These are phyloP conservation scores for Urocitellus parryii DNA, from an alignment of 2,113 vertebrate species.

Conservation along the genomic window DNA sequence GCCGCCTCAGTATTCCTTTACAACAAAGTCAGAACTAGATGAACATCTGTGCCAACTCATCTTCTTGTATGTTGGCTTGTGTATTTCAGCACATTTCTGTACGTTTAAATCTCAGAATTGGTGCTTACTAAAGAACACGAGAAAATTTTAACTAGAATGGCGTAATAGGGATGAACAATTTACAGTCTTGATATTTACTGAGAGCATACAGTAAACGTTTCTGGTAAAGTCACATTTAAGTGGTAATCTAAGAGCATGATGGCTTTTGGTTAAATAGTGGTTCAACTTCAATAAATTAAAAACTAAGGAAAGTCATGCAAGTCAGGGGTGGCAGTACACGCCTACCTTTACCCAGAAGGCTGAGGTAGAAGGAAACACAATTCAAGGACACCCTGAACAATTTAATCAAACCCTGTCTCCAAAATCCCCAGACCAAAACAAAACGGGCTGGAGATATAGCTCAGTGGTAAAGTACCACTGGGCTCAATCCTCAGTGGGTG, in stretches of 20 bases:
- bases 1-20: background rate
- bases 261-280: background rate
- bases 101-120: background rate
- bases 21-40: background rate
- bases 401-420: background rate
- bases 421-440: background rate
- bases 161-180: background rate
- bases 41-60: background rate
- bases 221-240: background rate
- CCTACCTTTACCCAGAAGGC: too few relatives aligned
- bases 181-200: background rate
- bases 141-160: background rate
- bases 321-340: too few relatives aligned
- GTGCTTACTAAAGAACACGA: background rate
- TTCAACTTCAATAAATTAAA: conserved; percentile 5
- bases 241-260: background rate
- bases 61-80: background rate
- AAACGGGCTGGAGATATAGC: background rate
- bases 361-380: too few relatives aligned
- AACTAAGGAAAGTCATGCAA: background rate
- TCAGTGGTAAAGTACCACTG: background rate
- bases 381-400: background rate
- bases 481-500: too few relatives aligned
- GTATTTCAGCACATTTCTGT: background rate
- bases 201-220: background rate